A percentile compares a stretch with the other conserved stretches of the same genome.
Conservation (phyloP, 2,888 invertebrate genomes). For the Ommatoiulus sabulosus region DNA sequence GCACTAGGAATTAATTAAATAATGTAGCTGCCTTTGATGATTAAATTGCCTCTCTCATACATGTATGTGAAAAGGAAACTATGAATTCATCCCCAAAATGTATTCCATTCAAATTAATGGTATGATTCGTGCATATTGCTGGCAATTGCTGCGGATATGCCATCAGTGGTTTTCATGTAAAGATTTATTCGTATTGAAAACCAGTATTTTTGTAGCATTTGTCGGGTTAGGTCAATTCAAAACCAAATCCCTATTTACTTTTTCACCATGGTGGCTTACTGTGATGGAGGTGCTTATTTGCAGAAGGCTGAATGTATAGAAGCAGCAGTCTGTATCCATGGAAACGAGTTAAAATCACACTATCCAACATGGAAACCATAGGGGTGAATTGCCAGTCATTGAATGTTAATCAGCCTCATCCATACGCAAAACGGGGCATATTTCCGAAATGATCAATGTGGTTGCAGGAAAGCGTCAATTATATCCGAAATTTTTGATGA, state of each 20-base stretch:
- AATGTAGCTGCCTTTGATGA: no score
- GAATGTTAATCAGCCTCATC: neutral
- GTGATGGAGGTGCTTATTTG: neutral
- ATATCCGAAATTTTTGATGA: neutral
- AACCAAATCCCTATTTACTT: neutral
- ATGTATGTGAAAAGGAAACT: no score
- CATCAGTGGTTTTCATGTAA: neutral
- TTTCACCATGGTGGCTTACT: neutral
- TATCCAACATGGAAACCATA: neutral
- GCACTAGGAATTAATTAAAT: neutral
- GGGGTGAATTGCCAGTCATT: neutral
- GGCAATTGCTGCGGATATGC: neutral
- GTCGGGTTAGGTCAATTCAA: neutral
- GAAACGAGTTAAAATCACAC: conserved; percentile 30
- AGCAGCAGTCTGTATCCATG: neutral
- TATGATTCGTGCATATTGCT: neutral
- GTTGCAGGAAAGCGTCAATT: neutral
- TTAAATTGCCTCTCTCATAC: no score
- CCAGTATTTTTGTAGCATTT: neutral
- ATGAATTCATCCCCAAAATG: no score
- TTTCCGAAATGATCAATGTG: neutral
- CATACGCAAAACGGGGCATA: neutral
- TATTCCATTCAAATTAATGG: no score
- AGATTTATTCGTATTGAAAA: neutral
- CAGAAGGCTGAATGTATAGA: neutral